Evolutionary conservation across 2,888 invertebrate genomes (phyloP).

Genomic region (Belgica antarctica): DNA sequence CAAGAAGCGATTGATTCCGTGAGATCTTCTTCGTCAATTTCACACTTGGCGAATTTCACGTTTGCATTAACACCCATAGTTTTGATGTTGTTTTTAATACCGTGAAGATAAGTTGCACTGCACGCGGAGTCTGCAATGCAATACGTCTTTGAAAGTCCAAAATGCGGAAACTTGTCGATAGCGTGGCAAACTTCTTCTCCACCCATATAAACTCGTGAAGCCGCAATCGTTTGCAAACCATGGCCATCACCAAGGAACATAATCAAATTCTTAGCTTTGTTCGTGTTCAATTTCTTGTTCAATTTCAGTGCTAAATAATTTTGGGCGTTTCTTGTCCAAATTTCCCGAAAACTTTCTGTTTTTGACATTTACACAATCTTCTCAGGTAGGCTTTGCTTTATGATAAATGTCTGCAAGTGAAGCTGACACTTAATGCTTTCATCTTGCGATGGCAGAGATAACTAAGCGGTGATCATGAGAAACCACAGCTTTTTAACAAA

Average conservation of each 20-base stretch:
- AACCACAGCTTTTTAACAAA: no score
- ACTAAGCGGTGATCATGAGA: no score
- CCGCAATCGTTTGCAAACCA: slow-evolving; percentile 65
- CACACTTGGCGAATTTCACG: slow-evolving; percentile 65
- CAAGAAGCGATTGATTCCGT: slow-evolving; percentile 68
- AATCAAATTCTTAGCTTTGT: slow-evolving; percentile 61
- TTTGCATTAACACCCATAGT: slow-evolving; percentile 72
- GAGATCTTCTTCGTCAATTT: slow-evolving; percentile 59
- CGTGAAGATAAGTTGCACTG: slow-evolving; percentile 74
- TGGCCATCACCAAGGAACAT: slow-evolving; percentile 69
- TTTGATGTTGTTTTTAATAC: slow-evolving; percentile 74
- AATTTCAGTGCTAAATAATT: not conserved
- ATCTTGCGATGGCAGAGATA: no score
- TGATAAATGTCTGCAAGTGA: no score
- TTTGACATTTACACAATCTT: no score
- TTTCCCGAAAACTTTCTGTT: no score
- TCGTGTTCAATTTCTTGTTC: not conserved
- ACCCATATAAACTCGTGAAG: slow-evolving; percentile 64
- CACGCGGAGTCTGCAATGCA: slow-evolving; percentile 80
- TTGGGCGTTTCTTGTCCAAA: not conserved
- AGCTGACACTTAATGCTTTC: no score
- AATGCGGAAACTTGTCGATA: slow-evolving; percentile 64
- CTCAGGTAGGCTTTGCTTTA: no score
- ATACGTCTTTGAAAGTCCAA: slow-evolving; percentile 62
- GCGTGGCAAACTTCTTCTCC: slow-evolving; percentile 63